Percentiles rank a stretch among this genome's conserved stretches.
These are phyloP conservation scores for Nomada ruficornis DNA, from an alignment of 2,888 invertebrate genomes.

Conservation along the genomic window DNA sequence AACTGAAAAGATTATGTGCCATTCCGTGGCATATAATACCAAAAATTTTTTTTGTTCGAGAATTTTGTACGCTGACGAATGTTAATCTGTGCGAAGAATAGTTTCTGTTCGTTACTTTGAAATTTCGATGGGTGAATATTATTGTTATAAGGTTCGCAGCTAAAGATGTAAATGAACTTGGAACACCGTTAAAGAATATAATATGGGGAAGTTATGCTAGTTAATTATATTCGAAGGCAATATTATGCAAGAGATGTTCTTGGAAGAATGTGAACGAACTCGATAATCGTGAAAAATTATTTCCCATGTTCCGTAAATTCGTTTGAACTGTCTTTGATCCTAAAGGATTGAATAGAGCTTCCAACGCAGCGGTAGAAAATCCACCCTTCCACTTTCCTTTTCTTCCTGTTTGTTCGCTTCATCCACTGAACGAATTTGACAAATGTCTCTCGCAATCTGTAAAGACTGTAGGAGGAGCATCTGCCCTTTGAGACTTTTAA, in stretches of 20 bases:
- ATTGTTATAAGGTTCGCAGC: too few species aligned
- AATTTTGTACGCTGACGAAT: too few species aligned
- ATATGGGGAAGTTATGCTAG: too few species aligned
- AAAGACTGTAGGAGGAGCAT: constrained; percentile 22
- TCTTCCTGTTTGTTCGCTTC: constrained; percentile 32
- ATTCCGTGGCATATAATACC: too few species aligned
- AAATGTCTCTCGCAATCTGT: constrained; percentile 46
- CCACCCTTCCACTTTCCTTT: neutral
- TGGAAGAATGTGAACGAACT: neutral
- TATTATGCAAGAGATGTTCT: neutral
- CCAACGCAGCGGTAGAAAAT: constrained; percentile 34
- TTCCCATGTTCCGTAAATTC: constrained; percentile 44
- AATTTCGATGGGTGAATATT: too few species aligned
- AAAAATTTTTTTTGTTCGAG: too few species aligned
- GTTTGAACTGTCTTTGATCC: constrained; percentile 46
- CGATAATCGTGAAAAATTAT: constrained; percentile 20
- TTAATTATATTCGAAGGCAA: neutral
- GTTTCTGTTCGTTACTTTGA: too few species aligned
- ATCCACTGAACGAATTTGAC: constrained; percentile 48
- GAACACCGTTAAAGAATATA: too few species aligned
- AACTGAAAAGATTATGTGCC: too few species aligned
- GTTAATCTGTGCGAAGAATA: too few species aligned
- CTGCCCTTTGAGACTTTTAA: constrained; percentile 34
- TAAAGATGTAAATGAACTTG: too few species aligned
- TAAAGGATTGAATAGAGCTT: constrained; percentile 48